These are phyloP conservation scores for Sibirionetta formosa DNA, from an alignment of 2,797 vertebrate species.

Conservation along the genomic window DNA sequence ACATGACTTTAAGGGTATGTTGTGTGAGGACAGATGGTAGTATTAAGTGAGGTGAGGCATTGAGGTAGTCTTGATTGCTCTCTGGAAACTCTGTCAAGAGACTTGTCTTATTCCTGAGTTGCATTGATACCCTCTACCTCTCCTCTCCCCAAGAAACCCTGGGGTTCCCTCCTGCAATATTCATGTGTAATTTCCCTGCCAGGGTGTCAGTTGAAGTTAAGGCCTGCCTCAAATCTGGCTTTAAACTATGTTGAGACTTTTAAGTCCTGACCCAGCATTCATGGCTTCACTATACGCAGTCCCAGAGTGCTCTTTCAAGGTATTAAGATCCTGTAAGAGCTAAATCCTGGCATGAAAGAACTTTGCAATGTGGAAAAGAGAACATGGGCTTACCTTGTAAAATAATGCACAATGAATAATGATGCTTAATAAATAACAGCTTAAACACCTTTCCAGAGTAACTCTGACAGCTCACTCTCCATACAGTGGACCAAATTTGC, in stretches of 20 bases:
- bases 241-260: constrained; percentile 4
- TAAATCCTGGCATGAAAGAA: background rate
- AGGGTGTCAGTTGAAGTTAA: background rate
- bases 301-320: background rate
- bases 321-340: background rate
- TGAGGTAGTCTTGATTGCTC: background rate
- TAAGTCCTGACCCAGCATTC: background rate
- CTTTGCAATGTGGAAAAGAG: background rate
- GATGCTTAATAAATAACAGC: background rate
- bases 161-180: background rate
- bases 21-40: background rate
- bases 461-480: background rate
- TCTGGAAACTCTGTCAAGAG: background rate
- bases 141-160: background rate
- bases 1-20: background rate
- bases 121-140: background rate
- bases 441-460: background rate
- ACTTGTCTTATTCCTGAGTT: background rate
- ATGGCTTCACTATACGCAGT: background rate
- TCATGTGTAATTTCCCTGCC: background rate
- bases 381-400: background rate
- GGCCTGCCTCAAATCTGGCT: background rate
- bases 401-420: background rate
- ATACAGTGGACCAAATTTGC: background rate
- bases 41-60: background rate